phyloP scores from a whole-genome alignment of 2,113 vertebrate genomes.

The Elgaria multicarinata region DNA sequence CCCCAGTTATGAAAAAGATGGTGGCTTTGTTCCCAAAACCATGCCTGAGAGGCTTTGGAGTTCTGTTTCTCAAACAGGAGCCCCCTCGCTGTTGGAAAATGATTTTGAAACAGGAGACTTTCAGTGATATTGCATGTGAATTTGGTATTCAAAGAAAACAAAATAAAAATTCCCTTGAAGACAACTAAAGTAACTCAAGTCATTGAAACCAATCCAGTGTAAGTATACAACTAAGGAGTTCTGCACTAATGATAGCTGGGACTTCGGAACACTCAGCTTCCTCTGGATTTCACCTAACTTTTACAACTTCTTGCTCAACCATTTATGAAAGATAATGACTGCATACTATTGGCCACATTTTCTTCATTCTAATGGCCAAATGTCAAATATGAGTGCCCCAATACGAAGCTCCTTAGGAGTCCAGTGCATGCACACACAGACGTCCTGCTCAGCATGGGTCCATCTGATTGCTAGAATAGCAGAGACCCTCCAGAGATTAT shows the following conservation, averaged over 20 bases:
- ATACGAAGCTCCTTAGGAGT: neutral
- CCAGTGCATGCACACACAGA: neutral
- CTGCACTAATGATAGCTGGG: neutral
- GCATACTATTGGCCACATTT: constrained; percentile 9
- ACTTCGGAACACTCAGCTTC: neutral
- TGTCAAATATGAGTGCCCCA: neutral
- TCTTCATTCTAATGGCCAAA: constrained; percentile 1
- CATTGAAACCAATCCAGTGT: neutral
- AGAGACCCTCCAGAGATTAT: neutral
- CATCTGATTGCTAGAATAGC: neutral
- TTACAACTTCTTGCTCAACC: neutral
- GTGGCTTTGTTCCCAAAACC: neutral
- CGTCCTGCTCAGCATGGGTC: neutral
- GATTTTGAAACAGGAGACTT: neutral
- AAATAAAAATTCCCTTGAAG: neutral
- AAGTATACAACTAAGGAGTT: neutral
- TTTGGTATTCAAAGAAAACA: neutral
- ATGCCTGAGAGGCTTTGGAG: neutral
- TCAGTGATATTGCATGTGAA: neutral
- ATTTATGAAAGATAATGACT: neutral
- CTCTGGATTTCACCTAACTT: neutral
- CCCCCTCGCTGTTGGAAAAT: neutral
- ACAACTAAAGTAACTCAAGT: neutral
- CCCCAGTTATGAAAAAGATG: neutral
- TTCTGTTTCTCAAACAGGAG: neutral